These are phyloP conservation scores for Neosalanx taihuensis DNA, from an alignment of 2,797 vertebrate species.

Conservation along the genomic window DNA sequence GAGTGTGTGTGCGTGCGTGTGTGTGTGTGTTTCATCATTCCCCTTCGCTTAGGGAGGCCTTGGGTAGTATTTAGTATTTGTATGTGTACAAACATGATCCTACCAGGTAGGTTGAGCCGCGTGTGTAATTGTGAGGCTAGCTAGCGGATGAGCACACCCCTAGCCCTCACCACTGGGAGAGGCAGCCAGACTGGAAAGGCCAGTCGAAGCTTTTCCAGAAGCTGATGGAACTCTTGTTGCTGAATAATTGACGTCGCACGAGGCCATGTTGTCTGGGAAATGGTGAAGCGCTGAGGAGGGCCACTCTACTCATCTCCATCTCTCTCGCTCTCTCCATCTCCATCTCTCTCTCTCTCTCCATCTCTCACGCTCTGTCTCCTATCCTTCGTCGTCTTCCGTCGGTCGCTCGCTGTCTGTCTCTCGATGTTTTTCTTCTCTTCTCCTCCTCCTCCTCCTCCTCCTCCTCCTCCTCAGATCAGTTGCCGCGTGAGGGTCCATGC, in stretches of 20 bases:
- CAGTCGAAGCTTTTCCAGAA: slow-evolving; percentile 9
- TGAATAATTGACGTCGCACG: slow-evolving; percentile 69
- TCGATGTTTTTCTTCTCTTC: slow-evolving; percentile 8
- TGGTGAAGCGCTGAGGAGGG: slow-evolving; percentile 48
- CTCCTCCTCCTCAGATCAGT: slow-evolving; percentile 34
- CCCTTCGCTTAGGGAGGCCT: not conserved
- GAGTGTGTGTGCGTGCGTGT: not conserved
- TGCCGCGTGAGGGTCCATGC: slow-evolving; percentile 38
- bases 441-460: slow-evolving; percentile 20
- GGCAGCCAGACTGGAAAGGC: not conserved
- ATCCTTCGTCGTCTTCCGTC: not conserved
- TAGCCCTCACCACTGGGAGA: slow-evolving; percentile 2
- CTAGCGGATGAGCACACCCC: not conserved
- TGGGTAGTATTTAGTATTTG: not conserved
- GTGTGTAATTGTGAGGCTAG: not conserved
- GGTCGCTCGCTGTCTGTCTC: not conserved
- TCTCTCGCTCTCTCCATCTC: slow-evolving; percentile 11
- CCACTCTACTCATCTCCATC: slow-evolving; percentile 22
- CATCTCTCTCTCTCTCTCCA: slow-evolving; percentile 2
- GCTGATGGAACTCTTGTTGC: slow-evolving; percentile 51
- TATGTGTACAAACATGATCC: too few relatives aligned
- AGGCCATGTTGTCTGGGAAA: slow-evolving; percentile 52
- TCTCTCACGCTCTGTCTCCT: slow-evolving; percentile 14
- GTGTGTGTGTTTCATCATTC: slow-evolving; percentile 4
- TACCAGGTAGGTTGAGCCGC: not conserved